Evolutionary conservation across 2,113 vertebrate genomes (phyloP).

Genomic region (Mus pahari): DNA sequence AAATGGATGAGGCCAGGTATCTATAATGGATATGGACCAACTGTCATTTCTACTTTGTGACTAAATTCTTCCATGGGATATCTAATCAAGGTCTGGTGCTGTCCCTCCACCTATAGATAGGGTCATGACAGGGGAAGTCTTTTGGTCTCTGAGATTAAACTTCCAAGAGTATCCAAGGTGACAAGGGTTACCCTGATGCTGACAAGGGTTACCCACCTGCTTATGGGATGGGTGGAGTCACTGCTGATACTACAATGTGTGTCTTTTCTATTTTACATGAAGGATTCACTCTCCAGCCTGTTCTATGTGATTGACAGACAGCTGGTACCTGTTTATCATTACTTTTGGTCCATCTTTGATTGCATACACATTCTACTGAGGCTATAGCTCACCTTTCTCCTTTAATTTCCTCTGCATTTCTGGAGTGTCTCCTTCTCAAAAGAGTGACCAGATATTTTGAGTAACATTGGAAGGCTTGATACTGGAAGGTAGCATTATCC

Average conservation of each 20-base stretch:
- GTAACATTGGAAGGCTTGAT: slow-evolving; percentile 78
- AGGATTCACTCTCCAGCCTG: background rate
- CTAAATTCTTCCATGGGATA: background rate
- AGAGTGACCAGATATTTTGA: slow-evolving; percentile 83
- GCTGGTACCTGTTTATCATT: background rate
- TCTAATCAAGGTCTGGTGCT: background rate
- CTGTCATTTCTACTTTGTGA: background rate
- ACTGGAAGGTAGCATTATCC: slow-evolving; percentile 64
- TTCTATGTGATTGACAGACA: background rate
- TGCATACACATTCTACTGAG: background rate
- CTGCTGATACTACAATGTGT: background rate
- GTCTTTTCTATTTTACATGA: background rate
- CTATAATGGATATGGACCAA: background rate
- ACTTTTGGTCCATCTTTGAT: background rate
- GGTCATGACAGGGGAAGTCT: background rate
- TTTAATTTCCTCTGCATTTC: slow-evolving; percentile 79
- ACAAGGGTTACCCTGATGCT: background rate
- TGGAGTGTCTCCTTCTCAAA: slow-evolving; percentile 69
- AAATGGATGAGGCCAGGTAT: background rate
- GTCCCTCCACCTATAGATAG: background rate
- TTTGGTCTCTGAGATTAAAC: background rate
- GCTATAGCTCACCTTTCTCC: slow-evolving; percentile 44
- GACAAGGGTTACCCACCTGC: background rate
- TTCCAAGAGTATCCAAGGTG: rapidly evolving
- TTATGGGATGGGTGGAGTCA: background rate